Evolutionary conservation across 2,113 vertebrate species (phyloP), one percentile per base, ranked within the genome.

Genomic region (Pipra filicauda): DNA sequence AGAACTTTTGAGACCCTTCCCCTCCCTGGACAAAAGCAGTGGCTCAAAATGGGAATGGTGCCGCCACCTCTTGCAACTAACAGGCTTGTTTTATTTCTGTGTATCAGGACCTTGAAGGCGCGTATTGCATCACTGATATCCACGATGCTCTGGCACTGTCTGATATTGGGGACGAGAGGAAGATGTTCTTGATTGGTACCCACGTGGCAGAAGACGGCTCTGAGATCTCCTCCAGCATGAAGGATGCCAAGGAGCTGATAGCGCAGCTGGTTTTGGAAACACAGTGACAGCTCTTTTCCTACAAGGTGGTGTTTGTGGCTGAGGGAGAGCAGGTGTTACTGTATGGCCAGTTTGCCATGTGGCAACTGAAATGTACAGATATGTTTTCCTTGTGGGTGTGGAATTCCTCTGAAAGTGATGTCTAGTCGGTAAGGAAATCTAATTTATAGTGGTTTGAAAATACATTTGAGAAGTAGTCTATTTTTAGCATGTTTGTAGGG

Each of bases 111-210:
- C 96, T 99, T 0, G 80, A 98, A n/a, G 97, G 97, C 21, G 98
- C 99, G 18, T 98, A 98, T 86, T 93, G 97, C 92, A 99, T 99
- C 97, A 98, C 98, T 1, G 99, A 99, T 76, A 98, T 99, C 93
- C 98, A 99, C 0, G 99, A 99, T 7, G 98, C 98, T 31, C 96
- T 99, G 97, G 96, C 97, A 5, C 97, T 99, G 67, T 98, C 98
- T 2, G 98, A 98, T 41, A 95, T 98, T 16, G 99, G 99, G 5
- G 98, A 99, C 4, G 81, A 98, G 46, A 97, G 99, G 51, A 98
- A 97, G 96, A 81, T 99, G 95, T 99, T 98, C 97, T 97, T 99
- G 95, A 99, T 99, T 77, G 98, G 98, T 41, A 99, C 99, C 15
- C 95, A 98, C 5, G 98, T 97, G 92, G 97, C 93, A 89, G 97